A percentile compares a stretch with the other conserved stretches of the same genome.
These are phyloP conservation scores for Hemitrygon akajei DNA, from an alignment of 2,797 vertebrate species.

Conservation along the genomic window DNA sequence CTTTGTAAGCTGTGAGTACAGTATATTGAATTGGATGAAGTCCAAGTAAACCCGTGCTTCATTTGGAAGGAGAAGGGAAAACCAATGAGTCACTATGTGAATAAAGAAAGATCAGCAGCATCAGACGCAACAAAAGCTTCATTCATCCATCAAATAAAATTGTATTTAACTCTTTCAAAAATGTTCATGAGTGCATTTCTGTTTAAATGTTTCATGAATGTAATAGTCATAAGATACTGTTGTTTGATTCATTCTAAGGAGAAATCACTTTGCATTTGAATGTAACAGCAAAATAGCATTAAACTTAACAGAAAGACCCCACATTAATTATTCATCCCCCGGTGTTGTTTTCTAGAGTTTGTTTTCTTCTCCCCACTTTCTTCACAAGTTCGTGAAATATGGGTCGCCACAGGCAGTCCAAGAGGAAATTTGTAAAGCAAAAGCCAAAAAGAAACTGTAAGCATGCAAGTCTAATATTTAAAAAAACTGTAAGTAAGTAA, in stretches of 20 bases:
- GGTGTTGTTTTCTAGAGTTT: not conserved
- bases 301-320: not conserved
- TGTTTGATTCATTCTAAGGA: not conserved
- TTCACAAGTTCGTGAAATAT: not conserved
- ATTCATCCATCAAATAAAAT: not conserved
- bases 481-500: not conserved
- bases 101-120: not conserved
- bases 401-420: not conserved
- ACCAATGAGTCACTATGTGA: not conserved
- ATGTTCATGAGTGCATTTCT: not conserved
- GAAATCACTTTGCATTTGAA: not conserved
- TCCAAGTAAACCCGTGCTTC: too few relatives aligned
- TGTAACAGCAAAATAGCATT: not conserved
- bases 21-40: too few relatives aligned
- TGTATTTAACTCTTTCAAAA: not conserved
- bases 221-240: not conserved
- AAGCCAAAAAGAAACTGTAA: not conserved
- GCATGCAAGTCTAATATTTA: not conserved
- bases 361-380: not conserved
- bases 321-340: not conserved
- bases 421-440: conserved; percentile 3
- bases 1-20: too few relatives aligned
- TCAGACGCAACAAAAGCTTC: not conserved
- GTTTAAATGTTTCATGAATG: not conserved
- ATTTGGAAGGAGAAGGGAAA: too few relatives aligned